Conservation (phyloP, 2,797 vertebrate genomes). For the Sparidentex hasta region DNA sequence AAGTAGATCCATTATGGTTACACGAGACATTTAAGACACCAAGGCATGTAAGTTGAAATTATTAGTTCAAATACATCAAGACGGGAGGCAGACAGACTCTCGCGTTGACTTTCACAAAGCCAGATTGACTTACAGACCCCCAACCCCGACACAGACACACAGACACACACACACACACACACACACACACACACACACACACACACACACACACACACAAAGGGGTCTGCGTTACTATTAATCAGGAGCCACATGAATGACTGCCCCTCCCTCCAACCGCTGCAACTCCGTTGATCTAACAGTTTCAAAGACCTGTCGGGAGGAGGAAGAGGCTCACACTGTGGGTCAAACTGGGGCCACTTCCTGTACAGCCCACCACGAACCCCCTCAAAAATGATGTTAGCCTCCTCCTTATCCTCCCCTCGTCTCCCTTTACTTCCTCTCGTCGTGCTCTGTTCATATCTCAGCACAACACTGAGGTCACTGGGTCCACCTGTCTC, state of each 20-base stretch:
- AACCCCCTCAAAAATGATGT: conserved; percentile 47
- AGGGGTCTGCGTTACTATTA: conserved; percentile 62
- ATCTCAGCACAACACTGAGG: conserved; percentile 32
- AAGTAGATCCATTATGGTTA: not conserved
- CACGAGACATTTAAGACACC: conserved; percentile 13
- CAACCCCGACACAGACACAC: not conserved
- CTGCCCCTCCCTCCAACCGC: conserved; percentile 63
- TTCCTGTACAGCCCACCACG: conserved; percentile 74
- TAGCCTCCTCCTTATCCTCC: conserved; percentile 52
- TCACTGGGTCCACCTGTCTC: conserved; percentile 31
- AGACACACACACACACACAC: conserved; percentile 34
- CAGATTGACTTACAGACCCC: conserved; percentile 44
- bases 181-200: conserved; percentile 19
- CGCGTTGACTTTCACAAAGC: conserved; percentile 18
- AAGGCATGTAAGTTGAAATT: not conserved
- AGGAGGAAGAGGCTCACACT: conserved; percentile 59
- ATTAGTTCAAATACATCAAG: conserved; percentile 15
- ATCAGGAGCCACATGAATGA: conserved; percentile 72
- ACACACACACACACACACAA: conserved; percentile 36
- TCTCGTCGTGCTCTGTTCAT: conserved; percentile 54
- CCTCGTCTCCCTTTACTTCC: conserved; percentile 57
- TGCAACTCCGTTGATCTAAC: conserved; percentile 57
- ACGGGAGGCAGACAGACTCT: conserved; percentile 17
- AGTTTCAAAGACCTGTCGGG: conserved; percentile 74
- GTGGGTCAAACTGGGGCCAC: conserved; percentile 76